Evolutionary conservation across 1,140 invertebrate species (phyloP).

Genomic region (Aradophagus sp.): DNA sequence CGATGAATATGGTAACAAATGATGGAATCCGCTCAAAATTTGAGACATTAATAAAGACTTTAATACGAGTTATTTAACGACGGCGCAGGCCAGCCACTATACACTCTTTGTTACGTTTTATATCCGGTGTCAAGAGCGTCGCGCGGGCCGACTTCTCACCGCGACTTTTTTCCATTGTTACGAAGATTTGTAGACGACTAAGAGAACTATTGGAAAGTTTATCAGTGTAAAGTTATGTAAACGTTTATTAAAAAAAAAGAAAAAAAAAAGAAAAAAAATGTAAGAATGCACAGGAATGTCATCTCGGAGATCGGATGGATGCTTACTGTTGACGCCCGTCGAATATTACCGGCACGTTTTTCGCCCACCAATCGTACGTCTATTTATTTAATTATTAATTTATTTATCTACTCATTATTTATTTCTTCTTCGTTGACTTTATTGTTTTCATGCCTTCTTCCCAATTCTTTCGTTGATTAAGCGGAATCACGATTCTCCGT

Average conservation of each 20-base stretch:
- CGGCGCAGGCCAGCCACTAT: conserved; percentile 54
- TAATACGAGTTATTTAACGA: conserved; percentile 66
- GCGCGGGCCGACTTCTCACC: conserved; percentile 43
- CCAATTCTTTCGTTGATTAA: too few relatives aligned
- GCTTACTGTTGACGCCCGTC: conserved; percentile 18
- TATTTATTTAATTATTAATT: too few relatives aligned
- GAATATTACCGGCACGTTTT: conserved; percentile 18
- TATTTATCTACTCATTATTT: background rate
- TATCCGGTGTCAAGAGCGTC: conserved; percentile 53
- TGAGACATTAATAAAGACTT: conserved; percentile 69
- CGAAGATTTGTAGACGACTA: conserved; percentile 48
- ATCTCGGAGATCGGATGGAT: conserved; percentile 30
- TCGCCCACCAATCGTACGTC: background rate
- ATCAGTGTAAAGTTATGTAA: conserved; percentile 49
- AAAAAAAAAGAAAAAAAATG: too few relatives aligned
- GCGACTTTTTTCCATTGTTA: conserved; percentile 51
- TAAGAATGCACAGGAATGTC: conserved; percentile 30
- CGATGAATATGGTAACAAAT: conserved; percentile 51
- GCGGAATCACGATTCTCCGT: too few relatives aligned
- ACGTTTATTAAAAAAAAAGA: conserved; percentile 45
- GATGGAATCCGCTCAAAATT: conserved; percentile 64
- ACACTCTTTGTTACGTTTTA: conserved; percentile 55
- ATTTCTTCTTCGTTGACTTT: too few relatives aligned
- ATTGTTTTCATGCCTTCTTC: too few relatives aligned
- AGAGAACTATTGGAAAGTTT: conserved; percentile 53